Conservation (phyloP, 1,140 invertebrate species). For the Lordiphosa clarofinis region DNA sequence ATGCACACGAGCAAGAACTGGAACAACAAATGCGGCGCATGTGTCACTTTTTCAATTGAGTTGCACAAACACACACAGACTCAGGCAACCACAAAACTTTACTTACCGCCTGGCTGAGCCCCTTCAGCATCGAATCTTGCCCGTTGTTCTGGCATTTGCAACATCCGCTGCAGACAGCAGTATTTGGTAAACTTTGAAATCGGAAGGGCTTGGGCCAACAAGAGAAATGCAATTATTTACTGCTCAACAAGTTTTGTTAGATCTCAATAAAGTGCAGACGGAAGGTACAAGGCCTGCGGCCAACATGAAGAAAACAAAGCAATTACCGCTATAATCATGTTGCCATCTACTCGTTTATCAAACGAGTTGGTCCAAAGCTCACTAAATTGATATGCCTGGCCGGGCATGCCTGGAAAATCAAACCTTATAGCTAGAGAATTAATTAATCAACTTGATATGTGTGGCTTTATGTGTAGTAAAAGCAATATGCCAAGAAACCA, state of each 20-base stretch:
- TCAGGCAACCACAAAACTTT: conserved; percentile 54
- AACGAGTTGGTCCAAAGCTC: too few species aligned
- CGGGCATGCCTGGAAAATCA: background rate
- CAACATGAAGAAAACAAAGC: conserved; percentile 31
- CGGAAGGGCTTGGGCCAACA: conserved; percentile 3
- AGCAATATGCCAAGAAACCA: conserved; percentile 54
- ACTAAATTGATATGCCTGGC: background rate
- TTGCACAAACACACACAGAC: conserved; percentile 17
- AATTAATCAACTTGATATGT: conserved; percentile 57
- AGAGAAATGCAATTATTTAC: conserved; percentile 52
- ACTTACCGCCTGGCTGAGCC: conserved; percentile 30
- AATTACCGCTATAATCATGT: conserved; percentile 52
- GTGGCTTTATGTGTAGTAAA: conserved; percentile 22
- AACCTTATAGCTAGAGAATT: conserved; percentile 43
- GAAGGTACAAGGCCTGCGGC: conserved; percentile 27
- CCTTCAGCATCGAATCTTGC: conserved; percentile 30
- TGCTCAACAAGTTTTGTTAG: conserved; percentile 49
- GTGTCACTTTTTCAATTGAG: conserved; percentile 54
- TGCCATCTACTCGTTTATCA: conserved; percentile 3
- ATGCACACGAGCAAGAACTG: conserved; percentile 58
- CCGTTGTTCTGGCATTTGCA: conserved; percentile 59
- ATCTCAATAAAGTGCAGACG: conserved; percentile 31
- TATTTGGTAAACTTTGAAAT: conserved; percentile 21
- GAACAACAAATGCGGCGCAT: conserved; percentile 51
- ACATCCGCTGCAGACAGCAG: conserved; percentile 64